Conservation (phyloP, 2,113 vertebrate species). For the Paradisaea rubra region DNA sequence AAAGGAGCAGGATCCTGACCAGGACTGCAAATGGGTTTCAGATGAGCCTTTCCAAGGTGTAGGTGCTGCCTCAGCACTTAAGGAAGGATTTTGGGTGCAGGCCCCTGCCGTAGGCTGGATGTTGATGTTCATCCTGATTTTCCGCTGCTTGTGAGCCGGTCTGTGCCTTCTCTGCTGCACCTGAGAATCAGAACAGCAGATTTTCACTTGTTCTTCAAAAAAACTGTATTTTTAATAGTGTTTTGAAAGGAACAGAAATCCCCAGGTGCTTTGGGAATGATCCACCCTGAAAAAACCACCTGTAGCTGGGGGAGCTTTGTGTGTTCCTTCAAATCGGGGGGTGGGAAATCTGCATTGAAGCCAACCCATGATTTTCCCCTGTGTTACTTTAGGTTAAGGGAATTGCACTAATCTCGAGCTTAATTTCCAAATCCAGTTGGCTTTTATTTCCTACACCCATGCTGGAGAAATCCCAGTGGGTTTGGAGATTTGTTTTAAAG, state of each 20-base stretch:
- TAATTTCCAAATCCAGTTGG: background rate
- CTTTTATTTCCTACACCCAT: background rate
- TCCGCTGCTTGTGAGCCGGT: background rate
- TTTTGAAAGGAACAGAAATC: slow-evolving; percentile 4
- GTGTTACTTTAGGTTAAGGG: background rate
- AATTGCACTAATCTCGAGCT: background rate
- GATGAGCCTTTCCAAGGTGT: background rate
- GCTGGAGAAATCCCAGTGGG: background rate
- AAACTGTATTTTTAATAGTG: background rate
- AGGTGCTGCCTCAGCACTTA: background rate
- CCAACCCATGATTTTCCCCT: background rate
- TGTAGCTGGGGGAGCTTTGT: background rate
- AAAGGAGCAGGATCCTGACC: background rate
- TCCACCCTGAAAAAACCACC: background rate
- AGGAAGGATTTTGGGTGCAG: background rate
- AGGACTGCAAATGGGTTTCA: background rate
- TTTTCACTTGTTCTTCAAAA: background rate
- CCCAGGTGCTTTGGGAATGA: background rate
- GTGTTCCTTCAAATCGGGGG: background rate
- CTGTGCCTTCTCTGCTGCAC: background rate
- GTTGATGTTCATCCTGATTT: background rate
- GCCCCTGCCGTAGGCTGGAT: background rate
- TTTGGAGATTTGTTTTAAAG: background rate
- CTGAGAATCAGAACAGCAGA: background rate
- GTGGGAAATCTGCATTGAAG: background rate